Conservation (phyloP, 2,888 invertebrate species). For the Fragum whitleyi region DNA sequence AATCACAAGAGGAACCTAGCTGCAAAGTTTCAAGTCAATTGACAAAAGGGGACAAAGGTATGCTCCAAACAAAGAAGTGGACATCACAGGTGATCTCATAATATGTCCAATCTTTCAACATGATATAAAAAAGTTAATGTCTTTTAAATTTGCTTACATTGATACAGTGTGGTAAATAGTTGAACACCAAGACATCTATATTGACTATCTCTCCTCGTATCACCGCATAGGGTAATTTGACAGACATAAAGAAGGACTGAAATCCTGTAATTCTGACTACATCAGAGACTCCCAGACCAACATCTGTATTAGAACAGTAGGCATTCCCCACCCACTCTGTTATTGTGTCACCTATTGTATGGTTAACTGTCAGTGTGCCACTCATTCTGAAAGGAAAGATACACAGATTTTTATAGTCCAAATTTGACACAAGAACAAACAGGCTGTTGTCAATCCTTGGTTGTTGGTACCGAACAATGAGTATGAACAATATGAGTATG, state of each 20-base stretch:
- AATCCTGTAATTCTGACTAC: conserved; percentile 87
- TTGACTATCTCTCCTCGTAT: conserved; percentile 89
- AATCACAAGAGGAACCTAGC: too few relatives aligned
- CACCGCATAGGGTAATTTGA: conserved; percentile 89
- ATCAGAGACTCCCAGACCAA: conserved; percentile 87
- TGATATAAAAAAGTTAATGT: too few relatives aligned
- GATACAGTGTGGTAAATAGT: conserved; percentile 90
- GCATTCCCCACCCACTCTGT: conserved; percentile 88
- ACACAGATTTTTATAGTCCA: too few relatives aligned
- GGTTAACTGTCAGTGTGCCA: conserved; percentile 66
- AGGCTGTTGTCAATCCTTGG: too few relatives aligned
- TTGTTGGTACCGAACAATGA: too few relatives aligned
- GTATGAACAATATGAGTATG: too few relatives aligned
- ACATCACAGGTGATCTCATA: too few relatives aligned
- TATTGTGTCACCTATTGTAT: conserved; percentile 87
- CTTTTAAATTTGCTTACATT: too few relatives aligned
- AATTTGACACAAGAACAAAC: not conserved
- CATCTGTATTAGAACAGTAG: conserved; percentile 86
- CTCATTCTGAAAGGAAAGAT: conserved; percentile 62
- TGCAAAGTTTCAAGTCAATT: too few relatives aligned
- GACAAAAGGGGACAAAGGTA: too few relatives aligned
- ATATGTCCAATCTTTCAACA: too few relatives aligned
- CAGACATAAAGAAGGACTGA: conserved; percentile 91
- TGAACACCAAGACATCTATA: conserved; percentile 90
- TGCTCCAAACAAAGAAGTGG: too few relatives aligned